Evolutionary conservation across 2,888 invertebrate species (phyloP), one percentile per base, ranked within the genome.

Genomic region (Drosophila atripex): DNA sequence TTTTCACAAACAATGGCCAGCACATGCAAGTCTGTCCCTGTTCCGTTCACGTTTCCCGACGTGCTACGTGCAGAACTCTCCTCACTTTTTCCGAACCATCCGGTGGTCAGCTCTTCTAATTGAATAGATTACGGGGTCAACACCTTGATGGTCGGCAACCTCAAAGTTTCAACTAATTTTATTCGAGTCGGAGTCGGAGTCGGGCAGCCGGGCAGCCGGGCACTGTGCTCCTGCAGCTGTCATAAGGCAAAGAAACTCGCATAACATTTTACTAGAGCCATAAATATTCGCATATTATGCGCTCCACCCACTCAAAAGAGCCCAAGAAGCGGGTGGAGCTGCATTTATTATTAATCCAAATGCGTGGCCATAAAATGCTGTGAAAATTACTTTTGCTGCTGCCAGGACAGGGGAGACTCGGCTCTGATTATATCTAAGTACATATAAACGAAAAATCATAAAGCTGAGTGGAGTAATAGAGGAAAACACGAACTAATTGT

Each of bases 1-100:
- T 88, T 88, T 88, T 79, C 64, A 51, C 73, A 86, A 78, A 82
- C 88, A 83, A 87, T 66, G 64, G 68, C 68, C 68, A 50, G 57
- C 38, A 51, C 56, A 39, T 25, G 52, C 39, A 28, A 8, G 39
- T 41, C 63, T 30, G 47, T 32, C 61, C 60, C 83, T 76, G 78
- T 25, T 30, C 32, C 47, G 35, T 52, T 51, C 52, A 28, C 32
- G 12, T 32, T 35, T 35, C n/a, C 35, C 32, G 12, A 35, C 35
- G 35, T 35, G 59, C 49, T 71, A 82, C 78, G 78, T 87, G 88
- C 82, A 50, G 38, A 63, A 65, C 35, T 64, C 58, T 66, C 57
- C 72, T 30, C 71, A 59, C 41, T 46, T 60, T 68, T 60, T 46
- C 16, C 46, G n/a, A 21, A 21, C 32, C 45, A 30, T 35, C 65